Evolutionary conservation across 92 coral and sea anemone genomes (phyloP), one percentile per base, ranked within the genome.

Genomic region (Epizoanthus fatuus): DNA sequence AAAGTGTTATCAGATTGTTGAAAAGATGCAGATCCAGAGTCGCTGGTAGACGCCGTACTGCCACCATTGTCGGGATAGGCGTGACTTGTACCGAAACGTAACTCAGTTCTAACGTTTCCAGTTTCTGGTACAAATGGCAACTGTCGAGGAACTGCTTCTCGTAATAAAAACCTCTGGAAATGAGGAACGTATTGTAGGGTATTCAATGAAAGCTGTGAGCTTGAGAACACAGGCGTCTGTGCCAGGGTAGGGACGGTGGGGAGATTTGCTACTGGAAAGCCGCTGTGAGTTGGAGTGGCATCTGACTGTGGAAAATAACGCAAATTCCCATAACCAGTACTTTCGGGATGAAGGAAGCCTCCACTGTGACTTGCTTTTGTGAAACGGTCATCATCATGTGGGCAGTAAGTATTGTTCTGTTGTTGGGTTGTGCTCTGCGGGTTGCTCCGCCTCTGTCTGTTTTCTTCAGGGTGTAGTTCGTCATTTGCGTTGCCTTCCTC

Each of bases 121-220:
- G 58, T 55, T 42, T 15, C 56, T 4, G 45, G 9, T 40, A 56
- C 49, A 17, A 60, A 42, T 10, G 82, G 63, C 5, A 77, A 16
- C 38, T 77, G 82, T 14, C 40, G 58, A 40, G 82, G 11, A 7
- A 56, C 82, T 3, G 56, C 59, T 22, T 77, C 82, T 8, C 57
- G 82, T 62, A 77, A n/a, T 11, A 77, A 44, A 77, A 60, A 42
- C 63, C 82, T 59, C 65, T 77, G 70, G 7, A 77, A 60, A 39
- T 60, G 70, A 40, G 82, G 82, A 37, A 60, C 57, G 40, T 60
- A 77, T 12, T 59, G 82, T 11, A 60, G 57, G 45, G 68, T 20
- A 6, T 56, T 54, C 5, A 60, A 10, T 0, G 40, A 8, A 53
- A 44, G 19, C 22, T 77, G 70, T 1, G 71, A 39, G 12, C 32